Evolutionary conservation across 2,113 vertebrate genomes (phyloP).

Genomic region (Centropus bengalensis): DNA sequence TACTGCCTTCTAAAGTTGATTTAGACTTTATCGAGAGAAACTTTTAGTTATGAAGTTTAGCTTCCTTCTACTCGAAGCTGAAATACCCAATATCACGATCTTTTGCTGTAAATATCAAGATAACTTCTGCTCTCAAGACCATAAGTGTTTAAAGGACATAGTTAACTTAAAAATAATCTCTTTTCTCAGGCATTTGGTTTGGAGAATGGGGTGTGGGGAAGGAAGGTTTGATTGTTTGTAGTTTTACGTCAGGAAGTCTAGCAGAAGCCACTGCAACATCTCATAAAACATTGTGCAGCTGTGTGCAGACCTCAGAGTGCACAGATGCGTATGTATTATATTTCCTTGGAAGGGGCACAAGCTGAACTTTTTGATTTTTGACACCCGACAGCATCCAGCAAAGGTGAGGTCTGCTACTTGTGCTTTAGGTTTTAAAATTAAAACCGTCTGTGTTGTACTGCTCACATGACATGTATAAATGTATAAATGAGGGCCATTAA

Average conservation of each 20-base stretch:
- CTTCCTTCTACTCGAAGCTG: not conserved
- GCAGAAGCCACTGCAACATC: constrained; percentile 72
- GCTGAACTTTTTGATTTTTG: constrained; percentile 64
- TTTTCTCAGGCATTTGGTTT: constrained; percentile 31
- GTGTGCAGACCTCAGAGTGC: constrained; percentile 68
- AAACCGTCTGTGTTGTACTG: constrained; percentile 64
- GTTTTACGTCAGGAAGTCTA: constrained; percentile 66
- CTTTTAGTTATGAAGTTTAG: not conserved
- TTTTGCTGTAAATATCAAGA: not conserved
- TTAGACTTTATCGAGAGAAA: constrained; percentile 44
- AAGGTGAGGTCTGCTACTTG: constrained; percentile 75
- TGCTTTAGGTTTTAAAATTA: constrained; percentile 58
- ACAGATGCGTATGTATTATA: constrained; percentile 66
- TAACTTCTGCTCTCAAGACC: not conserved
- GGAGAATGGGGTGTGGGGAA: constrained; percentile 17
- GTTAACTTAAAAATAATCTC: not conserved
- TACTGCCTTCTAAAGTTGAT: constrained; percentile 39
- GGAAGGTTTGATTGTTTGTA: constrained; percentile 62
- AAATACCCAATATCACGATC: not conserved
- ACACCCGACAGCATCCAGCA: constrained; percentile 62
- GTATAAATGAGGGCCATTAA: constrained; percentile 62
- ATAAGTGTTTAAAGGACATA: not conserved
- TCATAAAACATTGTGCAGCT: constrained; percentile 72
- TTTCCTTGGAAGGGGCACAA: constrained; percentile 69
- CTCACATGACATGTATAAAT: constrained; percentile 61